phyloP scores from a whole-genome alignment of 1,140 invertebrate species.

The Branchinecta lynchi region DNA sequence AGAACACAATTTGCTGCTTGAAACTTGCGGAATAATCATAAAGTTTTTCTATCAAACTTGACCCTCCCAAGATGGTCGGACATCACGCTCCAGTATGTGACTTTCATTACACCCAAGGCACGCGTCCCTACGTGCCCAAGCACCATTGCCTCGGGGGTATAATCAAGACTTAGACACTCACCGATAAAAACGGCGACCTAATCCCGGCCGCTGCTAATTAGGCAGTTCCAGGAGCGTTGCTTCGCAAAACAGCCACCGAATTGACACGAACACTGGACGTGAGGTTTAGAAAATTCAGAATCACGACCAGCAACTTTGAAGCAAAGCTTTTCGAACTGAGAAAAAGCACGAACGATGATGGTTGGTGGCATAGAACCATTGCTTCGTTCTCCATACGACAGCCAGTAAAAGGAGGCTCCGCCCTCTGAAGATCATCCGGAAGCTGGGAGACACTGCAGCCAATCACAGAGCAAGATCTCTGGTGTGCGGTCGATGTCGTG shows the following conservation, averaged over 20 bases:
- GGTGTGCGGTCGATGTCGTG: too few relatives aligned
- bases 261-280: slow-evolving; percentile 11
- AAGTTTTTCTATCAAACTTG: not conserved
- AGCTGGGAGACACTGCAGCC: too few relatives aligned
- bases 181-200: slow-evolving; percentile 3
- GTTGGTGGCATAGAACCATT: too few relatives aligned
- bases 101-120: not conserved
- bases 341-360: too few relatives aligned
- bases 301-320: not conserved
- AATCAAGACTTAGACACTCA: slow-evolving; percentile 2
- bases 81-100: slow-evolving; percentile 3
- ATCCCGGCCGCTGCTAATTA: not conserved
- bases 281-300: not conserved
- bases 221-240: not conserved
- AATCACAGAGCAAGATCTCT: too few relatives aligned
- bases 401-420: too few relatives aligned
- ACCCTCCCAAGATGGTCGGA: not conserved
- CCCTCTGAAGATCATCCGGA: too few relatives aligned
- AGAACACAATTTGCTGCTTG: not conserved
- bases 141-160: not conserved
- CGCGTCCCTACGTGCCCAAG: not conserved
- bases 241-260: not conserved
- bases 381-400: too few relatives aligned
- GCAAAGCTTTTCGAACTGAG: too few relatives aligned
- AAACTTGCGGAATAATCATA: slow-evolving; percentile 11